Conservation (phyloP, 2,113 vertebrate genomes). For the Apaloderma vittatum region DNA sequence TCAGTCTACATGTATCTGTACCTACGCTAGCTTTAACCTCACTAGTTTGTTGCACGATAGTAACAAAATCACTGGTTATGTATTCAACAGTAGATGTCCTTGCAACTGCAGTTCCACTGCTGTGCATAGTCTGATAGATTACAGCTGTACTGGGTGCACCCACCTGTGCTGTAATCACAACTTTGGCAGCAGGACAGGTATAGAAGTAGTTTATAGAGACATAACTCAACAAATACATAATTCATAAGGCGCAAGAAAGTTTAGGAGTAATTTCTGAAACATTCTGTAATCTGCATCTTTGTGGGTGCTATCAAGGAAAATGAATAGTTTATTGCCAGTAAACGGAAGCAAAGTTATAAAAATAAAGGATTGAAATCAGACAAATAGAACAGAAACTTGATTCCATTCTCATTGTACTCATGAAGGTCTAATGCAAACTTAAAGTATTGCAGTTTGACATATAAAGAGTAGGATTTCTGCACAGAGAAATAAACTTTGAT, state of each 20-base stretch:
- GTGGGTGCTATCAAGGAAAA: background rate
- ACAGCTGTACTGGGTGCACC: background rate
- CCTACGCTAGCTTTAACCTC: background rate
- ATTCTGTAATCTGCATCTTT: background rate
- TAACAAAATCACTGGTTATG: background rate
- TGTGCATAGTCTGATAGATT: background rate
- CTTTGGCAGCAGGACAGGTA: background rate
- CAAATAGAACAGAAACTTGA: background rate
- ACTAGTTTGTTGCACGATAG: background rate
- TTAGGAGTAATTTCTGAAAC: background rate
- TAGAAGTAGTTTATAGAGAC: background rate
- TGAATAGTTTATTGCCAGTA: background rate
- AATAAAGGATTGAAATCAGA: background rate
- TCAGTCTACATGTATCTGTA: background rate
- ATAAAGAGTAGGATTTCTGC: background rate
- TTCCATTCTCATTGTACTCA: background rate
- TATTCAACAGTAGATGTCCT: background rate
- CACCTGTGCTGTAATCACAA: background rate
- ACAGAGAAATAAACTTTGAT: background rate
- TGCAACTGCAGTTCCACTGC: background rate
- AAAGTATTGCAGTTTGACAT: background rate
- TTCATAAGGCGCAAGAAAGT: background rate
- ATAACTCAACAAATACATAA: background rate
- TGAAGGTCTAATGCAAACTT: background rate
- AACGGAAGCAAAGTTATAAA: background rate